phyloP scores from a whole-genome alignment of 2,888 invertebrate genomes.

The Salpingus planirostris region DNA sequence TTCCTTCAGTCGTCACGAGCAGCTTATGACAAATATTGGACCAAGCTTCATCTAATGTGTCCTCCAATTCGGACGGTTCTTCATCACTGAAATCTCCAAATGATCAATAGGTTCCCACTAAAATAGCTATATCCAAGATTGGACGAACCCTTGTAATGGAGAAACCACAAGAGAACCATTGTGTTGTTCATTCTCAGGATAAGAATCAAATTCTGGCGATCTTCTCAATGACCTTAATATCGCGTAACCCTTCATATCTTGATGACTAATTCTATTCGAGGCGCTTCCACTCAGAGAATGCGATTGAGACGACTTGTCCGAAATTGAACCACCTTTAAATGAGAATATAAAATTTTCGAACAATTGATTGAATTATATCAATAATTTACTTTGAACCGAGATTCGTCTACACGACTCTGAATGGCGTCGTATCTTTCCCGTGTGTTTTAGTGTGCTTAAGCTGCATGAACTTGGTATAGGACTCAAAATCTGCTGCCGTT shows the following conservation, averaged over 20 bases:
- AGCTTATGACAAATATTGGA: too few relatives aligned
- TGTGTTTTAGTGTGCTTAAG: conserved; percentile 39
- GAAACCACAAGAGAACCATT: conserved; percentile 16
- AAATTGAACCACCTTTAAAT: conserved; percentile 43
- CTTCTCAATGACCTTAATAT: conserved; percentile 57
- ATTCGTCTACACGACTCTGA: conserved; percentile 47
- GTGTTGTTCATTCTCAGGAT: conserved; percentile 14
- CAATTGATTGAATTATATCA: too few relatives aligned
- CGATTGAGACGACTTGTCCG: conserved; percentile 46
- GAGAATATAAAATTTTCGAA: conserved; percentile 1
- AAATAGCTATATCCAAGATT: too few relatives aligned
- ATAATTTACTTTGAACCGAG: conserved; percentile 49
- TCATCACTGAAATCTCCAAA: too few relatives aligned
- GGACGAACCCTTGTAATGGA: too few relatives aligned
- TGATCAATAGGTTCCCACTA: too few relatives aligned
- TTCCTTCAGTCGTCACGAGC: too few relatives aligned
- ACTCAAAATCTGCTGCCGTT: conserved; percentile 70
- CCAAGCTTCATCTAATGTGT: too few relatives aligned
- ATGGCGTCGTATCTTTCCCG: conserved; percentile 38
- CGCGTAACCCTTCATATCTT: conserved; percentile 69
- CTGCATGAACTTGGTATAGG: conserved; percentile 83
- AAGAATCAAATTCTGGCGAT: conserved; percentile 17
- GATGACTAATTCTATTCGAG: conserved; percentile 53
- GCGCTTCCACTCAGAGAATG: conserved; percentile 48
- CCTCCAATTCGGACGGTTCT: too few relatives aligned